Conservation (phyloP, 2,888 invertebrate species). For the Ptychoptera contaminata region DNA sequence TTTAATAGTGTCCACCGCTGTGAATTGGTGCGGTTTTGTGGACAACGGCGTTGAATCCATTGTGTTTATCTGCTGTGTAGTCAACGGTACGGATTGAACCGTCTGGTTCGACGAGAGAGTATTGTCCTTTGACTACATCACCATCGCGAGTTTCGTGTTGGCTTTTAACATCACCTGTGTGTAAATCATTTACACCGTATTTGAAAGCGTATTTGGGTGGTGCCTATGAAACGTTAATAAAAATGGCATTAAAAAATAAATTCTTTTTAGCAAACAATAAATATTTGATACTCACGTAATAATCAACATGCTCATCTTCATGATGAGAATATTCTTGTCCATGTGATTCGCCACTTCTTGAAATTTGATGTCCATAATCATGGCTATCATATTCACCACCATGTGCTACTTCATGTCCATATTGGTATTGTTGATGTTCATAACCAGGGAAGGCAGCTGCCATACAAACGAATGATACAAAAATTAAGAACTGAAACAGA, state of each 20-base stretch:
- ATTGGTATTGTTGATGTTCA: conserved; percentile 20
- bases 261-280: not conserved
- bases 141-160: conserved; percentile 48
- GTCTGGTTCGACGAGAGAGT: conserved; percentile 54
- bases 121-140: conserved; percentile 45
- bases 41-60: conserved; percentile 31
- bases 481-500: conserved; percentile 24
- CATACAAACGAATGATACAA: conserved; percentile 26
- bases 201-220: conserved; percentile 43
- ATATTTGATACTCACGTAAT: conserved; percentile 37
- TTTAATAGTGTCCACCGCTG: conserved; percentile 12
- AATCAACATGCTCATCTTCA: conserved; percentile 43
- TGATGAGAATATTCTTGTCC: conserved; percentile 10
- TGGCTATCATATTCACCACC: conserved; percentile 15
- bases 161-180: conserved; percentile 44
- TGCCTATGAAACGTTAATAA: conserved; percentile 35
- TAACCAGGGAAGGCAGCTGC: conserved; percentile 28
- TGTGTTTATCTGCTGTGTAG: conserved; percentile 31
- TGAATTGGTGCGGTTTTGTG: conserved; percentile 31
- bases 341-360: conserved; percentile 18
- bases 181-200: conserved; percentile 37
- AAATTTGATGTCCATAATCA: conserved; percentile 23
- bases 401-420: conserved; percentile 14
- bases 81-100: conserved; percentile 51
- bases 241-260: conserved; percentile 5